Evolutionary conservation across 2,888 invertebrate species (phyloP), one percentile per base, ranked within the genome.

Genomic region (Unio delphinus): DNA sequence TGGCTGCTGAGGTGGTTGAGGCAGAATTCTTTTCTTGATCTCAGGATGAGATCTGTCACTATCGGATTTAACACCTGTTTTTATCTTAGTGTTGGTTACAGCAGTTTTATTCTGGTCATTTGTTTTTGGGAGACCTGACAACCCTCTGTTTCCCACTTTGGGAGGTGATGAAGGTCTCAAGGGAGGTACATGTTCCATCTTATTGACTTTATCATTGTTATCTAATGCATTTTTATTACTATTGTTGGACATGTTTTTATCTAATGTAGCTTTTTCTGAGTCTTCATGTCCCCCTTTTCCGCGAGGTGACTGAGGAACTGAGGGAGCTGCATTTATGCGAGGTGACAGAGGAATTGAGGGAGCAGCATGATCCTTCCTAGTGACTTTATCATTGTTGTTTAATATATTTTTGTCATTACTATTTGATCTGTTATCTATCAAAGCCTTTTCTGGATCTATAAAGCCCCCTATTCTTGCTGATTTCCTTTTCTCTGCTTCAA

Each of bases 401-500:
- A 56, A 70, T 75, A 3, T 3, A 28, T 11, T 57, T 28, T 34
- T 26, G 15, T 28, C 61, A 17, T 26, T 61, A 18, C 45, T 30
- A 17, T 45, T 55, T n/a, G 28, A 18, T 55, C 61, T 63, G 15
- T 23, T 56, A 34, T 64, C 65, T 64, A 61, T 66, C 18, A 30
- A 70, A 3, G 34, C 56, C 60, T 78, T 81, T 65, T 83, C 86
- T 23, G 84, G 83, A 71, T 84, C 86, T 56, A 80, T 73, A 78
- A 81, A 87, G 23, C 73, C 80, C 23, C 82, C 83, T 64, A 79
- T 79, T 59, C 85, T 73, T 3, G 82, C 80, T 34, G 72, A 70
- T 75, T 80, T 80, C 61, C 87, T 70, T 64, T 80, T 82, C 61
- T 85, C 83, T 18, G 85, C 88, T 64, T 87, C 88, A 66, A 78